These are phyloP conservation scores for Scomber scombrus DNA, from an alignment of 2,113 vertebrate genomes.

Conservation along the genomic window DNA sequence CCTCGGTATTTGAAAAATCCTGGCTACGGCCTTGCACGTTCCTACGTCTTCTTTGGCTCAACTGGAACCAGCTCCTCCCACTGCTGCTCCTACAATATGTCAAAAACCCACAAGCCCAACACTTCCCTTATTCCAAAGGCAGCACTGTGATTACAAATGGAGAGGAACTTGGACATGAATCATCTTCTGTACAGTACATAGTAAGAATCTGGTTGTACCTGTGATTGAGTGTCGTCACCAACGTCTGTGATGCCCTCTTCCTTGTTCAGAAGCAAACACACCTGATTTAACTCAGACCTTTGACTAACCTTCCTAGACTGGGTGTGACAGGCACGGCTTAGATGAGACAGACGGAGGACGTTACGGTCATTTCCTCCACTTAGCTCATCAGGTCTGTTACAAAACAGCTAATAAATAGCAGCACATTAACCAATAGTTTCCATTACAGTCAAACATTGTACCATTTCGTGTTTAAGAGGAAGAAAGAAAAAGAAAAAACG, in stretches of 20 bases:
- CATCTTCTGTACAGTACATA: no score
- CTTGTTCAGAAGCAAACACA: not conserved
- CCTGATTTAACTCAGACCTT: not conserved
- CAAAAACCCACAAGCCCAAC: constrained; percentile 23
- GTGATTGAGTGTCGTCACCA: no score
- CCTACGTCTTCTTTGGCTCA: not conserved
- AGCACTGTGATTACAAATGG: constrained; percentile 28
- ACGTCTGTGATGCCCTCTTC: no score
- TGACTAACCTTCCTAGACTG: constrained; percentile 43
- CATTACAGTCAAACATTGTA: not conserved
- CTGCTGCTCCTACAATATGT: constrained; percentile 14
- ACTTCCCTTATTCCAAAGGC: not conserved
- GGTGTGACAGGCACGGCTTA: constrained; percentile 49
- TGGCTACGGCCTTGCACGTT: no score
- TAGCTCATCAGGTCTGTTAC: constrained; percentile 45
- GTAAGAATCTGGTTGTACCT: no score
- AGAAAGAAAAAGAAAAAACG: not conserved
- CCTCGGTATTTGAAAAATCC: no score
- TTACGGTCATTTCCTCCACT: constrained; percentile 33
- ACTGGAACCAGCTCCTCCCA: constrained; percentile 8
- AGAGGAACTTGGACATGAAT: not conserved
- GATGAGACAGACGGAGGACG: constrained; percentile 30
- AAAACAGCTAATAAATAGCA: constrained; percentile 36
- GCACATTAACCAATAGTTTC: constrained; percentile 12
- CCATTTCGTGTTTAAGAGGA: not conserved